phyloP scores from a whole-genome alignment of 2,888 invertebrate species.

The Diaprepes abbreviatus region DNA sequence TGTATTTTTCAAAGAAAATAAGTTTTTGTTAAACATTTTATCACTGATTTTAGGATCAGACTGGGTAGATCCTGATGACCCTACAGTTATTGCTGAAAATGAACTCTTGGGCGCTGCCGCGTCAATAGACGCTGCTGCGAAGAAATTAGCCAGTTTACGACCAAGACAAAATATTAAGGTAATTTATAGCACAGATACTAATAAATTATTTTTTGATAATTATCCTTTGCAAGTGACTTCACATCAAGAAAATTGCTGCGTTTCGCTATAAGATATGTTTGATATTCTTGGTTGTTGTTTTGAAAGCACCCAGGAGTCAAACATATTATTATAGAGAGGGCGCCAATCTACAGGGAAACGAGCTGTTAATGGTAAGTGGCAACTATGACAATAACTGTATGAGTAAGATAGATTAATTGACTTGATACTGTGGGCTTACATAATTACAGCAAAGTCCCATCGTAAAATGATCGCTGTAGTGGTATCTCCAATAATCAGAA shows the following conservation, averaged over 20 bases:
- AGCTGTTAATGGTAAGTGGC: too few species aligned
- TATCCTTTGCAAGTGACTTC: not conserved
- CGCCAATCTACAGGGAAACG: conserved; percentile 4
- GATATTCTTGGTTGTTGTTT: conserved; percentile 99
- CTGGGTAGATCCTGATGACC: conserved; percentile 97
- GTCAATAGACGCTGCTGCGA: conserved; percentile 98
- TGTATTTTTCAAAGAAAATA: too few species aligned
- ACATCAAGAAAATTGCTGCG: conserved; percentile 36
- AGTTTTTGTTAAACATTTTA: too few species aligned
- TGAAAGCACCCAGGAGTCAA: conserved; percentile 97
- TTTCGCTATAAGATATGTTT: conserved; percentile 98
- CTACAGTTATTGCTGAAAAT: conserved; percentile 97
- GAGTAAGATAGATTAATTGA: too few species aligned
- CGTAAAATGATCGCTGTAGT: too few species aligned
- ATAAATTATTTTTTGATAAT: not conserved
- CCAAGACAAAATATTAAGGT: conserved; percentile 89
- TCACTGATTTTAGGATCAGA: conserved; percentile 76
- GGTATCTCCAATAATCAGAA: too few species aligned
- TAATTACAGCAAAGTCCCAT: too few species aligned
- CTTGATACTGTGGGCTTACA: too few species aligned
- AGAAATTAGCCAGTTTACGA: conserved; percentile 90
- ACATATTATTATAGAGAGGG: conserved; percentile 95
- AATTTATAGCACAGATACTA: conserved; percentile 39
- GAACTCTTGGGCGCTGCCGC: conserved; percentile 97
- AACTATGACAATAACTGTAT: too few species aligned